Conservation (phyloP, 2,888 invertebrate species). For the Globia sparganii region DNA sequence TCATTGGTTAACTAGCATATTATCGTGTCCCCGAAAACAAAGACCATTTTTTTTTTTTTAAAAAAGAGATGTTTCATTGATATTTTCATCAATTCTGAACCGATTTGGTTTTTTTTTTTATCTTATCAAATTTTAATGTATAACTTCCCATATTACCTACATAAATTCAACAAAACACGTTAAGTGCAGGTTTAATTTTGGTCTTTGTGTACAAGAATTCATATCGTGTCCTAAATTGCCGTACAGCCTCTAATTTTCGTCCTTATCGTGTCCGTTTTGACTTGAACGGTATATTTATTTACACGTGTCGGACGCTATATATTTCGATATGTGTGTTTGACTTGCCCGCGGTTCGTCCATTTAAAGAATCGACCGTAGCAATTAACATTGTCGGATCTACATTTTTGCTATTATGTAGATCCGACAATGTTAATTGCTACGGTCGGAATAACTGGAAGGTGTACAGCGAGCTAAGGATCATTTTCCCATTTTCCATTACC, state of each 20-base stretch:
- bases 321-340: background rate
- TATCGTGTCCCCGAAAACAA: background rate
- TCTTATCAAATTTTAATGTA: background rate
- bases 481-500: background rate
- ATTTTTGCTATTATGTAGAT: too few species aligned
- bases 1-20: conserved; percentile 1
- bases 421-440: too few species aligned
- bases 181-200: background rate
- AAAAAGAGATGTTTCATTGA: background rate
- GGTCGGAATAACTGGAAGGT: background rate
- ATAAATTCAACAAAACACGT: background rate
- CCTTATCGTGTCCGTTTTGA: conserved; percentile 14
- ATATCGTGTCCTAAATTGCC: conserved; percentile 1
- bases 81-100: background rate
- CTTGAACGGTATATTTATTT: conserved; percentile 1
- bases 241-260: background rate
- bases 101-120: too few species aligned
- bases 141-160: too few species aligned
- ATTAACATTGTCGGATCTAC: too few species aligned
- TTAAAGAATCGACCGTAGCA: too few species aligned
- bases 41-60: background rate
- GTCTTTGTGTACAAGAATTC: conserved; percentile 14
- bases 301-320: conserved; percentile 7
- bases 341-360: background rate
- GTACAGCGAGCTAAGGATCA: background rate